Base-by-base conservation (phyloP, 2,888 invertebrate species). In the Cephus pulcher region DNA sequence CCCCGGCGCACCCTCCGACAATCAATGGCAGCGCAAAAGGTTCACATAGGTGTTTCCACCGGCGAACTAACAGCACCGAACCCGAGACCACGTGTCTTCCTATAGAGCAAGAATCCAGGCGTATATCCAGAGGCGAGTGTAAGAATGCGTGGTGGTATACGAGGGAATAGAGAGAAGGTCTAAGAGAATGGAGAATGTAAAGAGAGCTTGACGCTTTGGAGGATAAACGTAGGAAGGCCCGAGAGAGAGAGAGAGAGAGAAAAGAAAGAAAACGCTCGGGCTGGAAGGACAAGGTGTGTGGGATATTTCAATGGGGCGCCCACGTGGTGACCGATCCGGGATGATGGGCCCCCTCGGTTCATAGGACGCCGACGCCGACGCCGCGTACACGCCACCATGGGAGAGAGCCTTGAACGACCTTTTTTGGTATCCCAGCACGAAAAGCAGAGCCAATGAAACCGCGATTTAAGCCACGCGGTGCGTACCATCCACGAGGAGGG, bases 291-390 rank as follows among this genome's bases (percentile, higher is more conserved):
- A 33, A 76, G 78, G 78, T 85, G 88, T 86, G 88, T 88, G 84
- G 88, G 86, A 83, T 81, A 86, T 84, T 88, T 88, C 87, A 77
- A 68, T 76, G 78, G 73, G 40, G 76, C 80, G 76, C 80, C 81
- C 80, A 80, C 81, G 81, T 80, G 80, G 75, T 75, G 40, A 15
- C 40, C 37, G 80, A 73, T 75, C 75, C 73, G 37, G 78, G 76
- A 80, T 74, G 76, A 79, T 74, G 78, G 73, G 40, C 75, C 73
- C 74, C 12, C 35, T 70, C 32, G 30, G 70, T 70, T 30, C 70
- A 15, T 40, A 40, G 40, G 40, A 40, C 40, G 40, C 40, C 40
- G 37, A 37, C 37, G 37, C 37, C 37, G 40, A 40, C 40, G 40
- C 40, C 40, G 40, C 40, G 40, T 40, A 40, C 15, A 40, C 40